Percentiles rank a stretch among this genome's conserved stretches.
phyloP scores from a whole-genome alignment of 2,797 vertebrate genomes.

The Macroramphosus scolopax region DNA sequence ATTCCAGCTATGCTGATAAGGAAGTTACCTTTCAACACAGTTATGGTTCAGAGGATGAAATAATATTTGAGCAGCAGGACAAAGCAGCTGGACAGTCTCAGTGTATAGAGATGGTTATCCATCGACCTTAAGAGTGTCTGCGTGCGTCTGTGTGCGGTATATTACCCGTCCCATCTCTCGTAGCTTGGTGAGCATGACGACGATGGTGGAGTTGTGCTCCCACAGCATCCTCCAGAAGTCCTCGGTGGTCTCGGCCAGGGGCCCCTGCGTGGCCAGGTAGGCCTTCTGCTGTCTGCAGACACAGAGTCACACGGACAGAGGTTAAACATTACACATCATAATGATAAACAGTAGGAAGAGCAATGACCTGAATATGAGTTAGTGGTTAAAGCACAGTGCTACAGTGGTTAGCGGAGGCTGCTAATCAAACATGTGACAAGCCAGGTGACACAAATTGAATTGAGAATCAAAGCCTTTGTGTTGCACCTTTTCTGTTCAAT shows the following conservation, averaged over 20 bases:
- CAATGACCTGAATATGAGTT: constrained; percentile 11
- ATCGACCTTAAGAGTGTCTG: background rate
- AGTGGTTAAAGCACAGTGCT: constrained; percentile 13
- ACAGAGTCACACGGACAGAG: constrained; percentile 8
- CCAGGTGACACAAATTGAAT: constrained; percentile 6
- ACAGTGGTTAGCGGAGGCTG: too few species aligned
- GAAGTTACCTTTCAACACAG: constrained; percentile 27
- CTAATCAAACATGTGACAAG: constrained; percentile 4
- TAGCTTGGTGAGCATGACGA: constrained; percentile 95
- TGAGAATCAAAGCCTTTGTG: constrained; percentile 6
- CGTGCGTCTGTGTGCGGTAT: background rate
- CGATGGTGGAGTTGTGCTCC: constrained; percentile 95
- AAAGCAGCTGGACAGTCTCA: constrained; percentile 7
- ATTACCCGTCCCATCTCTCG: constrained; percentile 92
- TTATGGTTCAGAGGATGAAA: too few species aligned
- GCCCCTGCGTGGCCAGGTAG: constrained; percentile 93
- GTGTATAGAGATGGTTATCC: constrained; percentile 12
- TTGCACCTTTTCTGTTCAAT: too few species aligned
- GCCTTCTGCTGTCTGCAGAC: constrained; percentile 90
- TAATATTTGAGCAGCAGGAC: constrained; percentile 43
- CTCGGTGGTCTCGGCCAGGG: constrained; percentile 91
- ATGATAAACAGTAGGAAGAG: constrained; percentile 11
- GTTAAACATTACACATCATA: constrained; percentile 20
- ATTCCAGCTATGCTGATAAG: constrained; percentile 26
- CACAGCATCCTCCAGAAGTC: constrained; percentile 98